Conservation (phyloP, 2,888 invertebrate species). For the Torymus texanus region DNA sequence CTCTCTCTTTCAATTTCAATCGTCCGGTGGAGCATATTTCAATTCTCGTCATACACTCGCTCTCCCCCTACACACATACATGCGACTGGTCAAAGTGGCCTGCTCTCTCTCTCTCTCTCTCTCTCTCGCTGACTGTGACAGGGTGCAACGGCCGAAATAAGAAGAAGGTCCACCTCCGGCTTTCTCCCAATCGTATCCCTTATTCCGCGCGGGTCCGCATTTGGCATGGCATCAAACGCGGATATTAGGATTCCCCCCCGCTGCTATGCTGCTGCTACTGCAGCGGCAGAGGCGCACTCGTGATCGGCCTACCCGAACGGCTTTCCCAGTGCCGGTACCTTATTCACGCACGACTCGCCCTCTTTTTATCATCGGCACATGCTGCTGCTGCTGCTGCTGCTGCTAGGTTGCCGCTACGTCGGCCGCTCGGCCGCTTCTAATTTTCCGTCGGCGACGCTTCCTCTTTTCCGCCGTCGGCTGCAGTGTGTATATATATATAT, state of each 20-base stretch:
- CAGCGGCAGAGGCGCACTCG: conserved; percentile 56
- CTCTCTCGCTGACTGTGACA: conserved; percentile 34
- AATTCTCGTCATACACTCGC: conserved; percentile 24
- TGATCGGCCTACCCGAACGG: conserved; percentile 69
- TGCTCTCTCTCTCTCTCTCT: too few species aligned
- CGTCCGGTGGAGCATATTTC: conserved; percentile 24
- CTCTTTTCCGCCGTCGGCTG: not conserved
- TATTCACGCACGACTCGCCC: conserved; percentile 55
- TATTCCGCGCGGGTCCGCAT: conserved; percentile 71
- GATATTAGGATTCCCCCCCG: conserved; percentile 72
- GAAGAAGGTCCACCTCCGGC: conserved; percentile 15
- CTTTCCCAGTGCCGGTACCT: conserved; percentile 32
- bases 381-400: conserved; percentile 22
- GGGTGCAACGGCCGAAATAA: conserved; percentile 16
- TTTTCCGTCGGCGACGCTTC: conserved; percentile 22
- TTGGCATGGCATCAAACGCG: conserved; percentile 74
- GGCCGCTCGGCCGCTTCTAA: conserved; percentile 30
- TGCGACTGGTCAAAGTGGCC: too few species aligned
- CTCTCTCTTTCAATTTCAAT: conserved; percentile 13
- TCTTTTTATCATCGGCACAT: conserved; percentile 42
- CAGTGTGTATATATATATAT: too few species aligned
- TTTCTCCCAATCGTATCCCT: conserved; percentile 55
- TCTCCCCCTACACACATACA: not conserved
- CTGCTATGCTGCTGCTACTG: too few species aligned
- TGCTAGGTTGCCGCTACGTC: conserved; percentile 29